Percentiles rank a stretch among this genome's conserved stretches.
Conservation (phyloP, 2,888 invertebrate genomes). For the Tipula helvola region DNA sequence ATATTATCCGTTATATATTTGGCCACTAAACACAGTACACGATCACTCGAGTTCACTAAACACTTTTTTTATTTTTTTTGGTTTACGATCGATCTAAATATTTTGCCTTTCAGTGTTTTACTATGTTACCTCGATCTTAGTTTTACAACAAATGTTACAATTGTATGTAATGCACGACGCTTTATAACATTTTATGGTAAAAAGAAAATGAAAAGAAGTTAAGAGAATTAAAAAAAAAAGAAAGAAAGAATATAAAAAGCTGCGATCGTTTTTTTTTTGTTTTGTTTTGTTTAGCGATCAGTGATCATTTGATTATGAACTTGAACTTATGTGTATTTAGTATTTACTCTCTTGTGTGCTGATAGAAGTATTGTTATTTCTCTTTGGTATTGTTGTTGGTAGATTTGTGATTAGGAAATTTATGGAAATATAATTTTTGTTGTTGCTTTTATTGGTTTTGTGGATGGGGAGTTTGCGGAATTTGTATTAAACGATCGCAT, state of each 20-base stretch:
- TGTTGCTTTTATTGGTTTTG: background rate
- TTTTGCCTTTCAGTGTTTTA: slow-evolving; percentile 8
- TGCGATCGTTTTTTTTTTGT: background rate
- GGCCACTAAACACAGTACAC: background rate
- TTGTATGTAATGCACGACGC: slow-evolving; percentile 31
- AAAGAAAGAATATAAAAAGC: background rate
- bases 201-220: background rate
- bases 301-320: background rate
- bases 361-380: background rate
- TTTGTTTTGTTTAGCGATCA: background rate
- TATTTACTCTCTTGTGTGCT: background rate
- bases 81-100: slow-evolving; percentile 16
- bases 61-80: background rate
- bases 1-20: background rate
- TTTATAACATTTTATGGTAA: slow-evolving; percentile 30
- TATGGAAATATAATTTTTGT: background rate
- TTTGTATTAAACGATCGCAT: background rate
- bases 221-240: background rate
- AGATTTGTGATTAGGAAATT: background rate
- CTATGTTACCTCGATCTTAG: slow-evolving; percentile 30
- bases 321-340: background rate
- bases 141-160: slow-evolving; percentile 36
- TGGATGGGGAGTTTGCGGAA: background rate
- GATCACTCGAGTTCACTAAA: background rate
- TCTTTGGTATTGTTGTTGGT: background rate